phyloP scores from a whole-genome alignment of 2,113 vertebrate species.

The Genyomyrus donnyi region DNA sequence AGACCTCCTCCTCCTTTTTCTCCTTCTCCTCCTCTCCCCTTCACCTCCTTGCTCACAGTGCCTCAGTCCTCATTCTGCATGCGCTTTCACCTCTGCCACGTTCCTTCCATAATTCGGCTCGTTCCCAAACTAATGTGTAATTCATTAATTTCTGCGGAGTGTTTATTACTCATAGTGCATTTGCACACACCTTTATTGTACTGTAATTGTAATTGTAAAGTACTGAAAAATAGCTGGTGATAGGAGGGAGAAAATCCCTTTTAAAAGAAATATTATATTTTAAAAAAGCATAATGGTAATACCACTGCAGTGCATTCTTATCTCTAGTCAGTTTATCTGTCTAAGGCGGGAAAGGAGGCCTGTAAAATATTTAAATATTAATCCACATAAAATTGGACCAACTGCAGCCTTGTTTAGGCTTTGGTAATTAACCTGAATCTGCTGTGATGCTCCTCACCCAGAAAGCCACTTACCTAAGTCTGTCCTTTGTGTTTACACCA shows the following conservation, averaged over 20 bases:
- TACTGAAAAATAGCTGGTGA: background rate
- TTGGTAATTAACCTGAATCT: background rate
- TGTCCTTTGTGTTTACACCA: background rate
- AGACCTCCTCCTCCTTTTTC: background rate
- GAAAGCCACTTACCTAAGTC: background rate
- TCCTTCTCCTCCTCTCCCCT: background rate
- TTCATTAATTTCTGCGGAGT: background rate
- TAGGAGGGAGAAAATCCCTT: background rate
- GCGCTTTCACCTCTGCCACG: background rate
- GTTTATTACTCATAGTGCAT: background rate
- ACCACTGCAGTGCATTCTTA: background rate
- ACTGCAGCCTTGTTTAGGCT: background rate
- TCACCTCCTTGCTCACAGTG: background rate
- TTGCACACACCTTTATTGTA: background rate
- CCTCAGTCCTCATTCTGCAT: background rate
- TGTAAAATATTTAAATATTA: background rate
- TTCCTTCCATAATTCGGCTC: background rate
- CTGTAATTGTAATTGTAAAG: too few species aligned
- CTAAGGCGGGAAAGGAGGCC: background rate
- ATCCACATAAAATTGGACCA: background rate
- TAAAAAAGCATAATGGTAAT: background rate
- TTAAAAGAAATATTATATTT: background rate
- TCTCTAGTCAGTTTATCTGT: background rate
- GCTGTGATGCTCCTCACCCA: background rate
- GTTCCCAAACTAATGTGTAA: constrained; percentile 15